phyloP scores from a whole-genome alignment of 2,113 vertebrate genomes.

The Aix galericulata region DNA sequence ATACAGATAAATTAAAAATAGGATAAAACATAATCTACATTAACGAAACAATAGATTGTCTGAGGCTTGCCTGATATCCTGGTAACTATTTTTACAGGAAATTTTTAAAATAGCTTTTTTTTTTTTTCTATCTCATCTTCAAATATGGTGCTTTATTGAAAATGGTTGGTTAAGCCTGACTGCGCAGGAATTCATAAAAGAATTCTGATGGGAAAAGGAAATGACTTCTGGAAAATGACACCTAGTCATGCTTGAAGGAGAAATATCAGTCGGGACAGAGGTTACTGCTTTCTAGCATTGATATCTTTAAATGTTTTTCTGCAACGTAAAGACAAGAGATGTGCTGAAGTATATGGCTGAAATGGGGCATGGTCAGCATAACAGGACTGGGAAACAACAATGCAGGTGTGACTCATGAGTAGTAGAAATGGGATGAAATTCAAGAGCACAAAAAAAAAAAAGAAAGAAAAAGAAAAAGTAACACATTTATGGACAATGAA shows the following conservation, averaged over 20 bases:
- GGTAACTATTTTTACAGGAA: not conserved
- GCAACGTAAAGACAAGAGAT: not conserved
- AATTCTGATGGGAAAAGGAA: conserved; percentile 1
- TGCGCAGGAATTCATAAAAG: not conserved
- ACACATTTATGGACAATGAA: not conserved
- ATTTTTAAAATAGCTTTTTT: not conserved
- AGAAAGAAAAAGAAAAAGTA: not conserved
- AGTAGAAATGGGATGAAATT: not conserved
- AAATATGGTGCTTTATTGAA: not conserved
- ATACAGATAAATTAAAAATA: not conserved
- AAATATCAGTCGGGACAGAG: not conserved
- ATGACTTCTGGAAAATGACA: conserved; percentile 14
- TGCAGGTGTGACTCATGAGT: not conserved
- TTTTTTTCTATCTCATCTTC: not conserved
- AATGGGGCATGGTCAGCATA: not conserved
- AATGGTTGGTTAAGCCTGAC: not conserved
- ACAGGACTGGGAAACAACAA: not conserved
- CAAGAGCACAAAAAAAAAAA: not conserved
- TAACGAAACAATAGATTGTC: conserved; percentile 12
- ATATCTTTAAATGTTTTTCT: conserved; percentile 4
- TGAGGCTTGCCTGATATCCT: not conserved
- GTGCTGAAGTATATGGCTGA: not conserved
- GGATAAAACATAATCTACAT: not conserved
- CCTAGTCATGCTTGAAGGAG: not conserved
- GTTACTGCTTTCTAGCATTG: not conserved